These are phyloP conservation scores for Paraescarpia echinospica DNA, from an alignment of 1,140 invertebrate genomes.

Conservation along the genomic window DNA sequence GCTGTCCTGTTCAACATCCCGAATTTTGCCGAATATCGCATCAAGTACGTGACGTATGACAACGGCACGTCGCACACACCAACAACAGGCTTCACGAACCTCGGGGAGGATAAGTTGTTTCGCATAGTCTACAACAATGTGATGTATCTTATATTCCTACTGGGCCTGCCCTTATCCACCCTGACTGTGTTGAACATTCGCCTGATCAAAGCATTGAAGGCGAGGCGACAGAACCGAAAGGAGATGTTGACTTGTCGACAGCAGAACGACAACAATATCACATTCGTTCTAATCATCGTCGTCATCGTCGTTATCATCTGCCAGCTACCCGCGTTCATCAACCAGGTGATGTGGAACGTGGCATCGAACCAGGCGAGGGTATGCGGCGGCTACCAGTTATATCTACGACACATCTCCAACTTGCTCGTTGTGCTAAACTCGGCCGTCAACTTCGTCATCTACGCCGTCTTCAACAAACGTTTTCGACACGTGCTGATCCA, in stretches of 20 bases:
- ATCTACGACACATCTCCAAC: conserved; percentile 26
- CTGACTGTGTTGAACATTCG: conserved; percentile 30
- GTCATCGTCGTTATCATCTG: conserved; percentile 31
- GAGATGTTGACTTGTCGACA: conserved; percentile 30
- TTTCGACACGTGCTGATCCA: conserved; percentile 24
- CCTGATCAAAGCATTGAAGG: conserved; percentile 27
- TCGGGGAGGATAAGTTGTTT: background rate
- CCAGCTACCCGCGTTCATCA: conserved; percentile 28
- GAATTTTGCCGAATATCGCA: background rate
- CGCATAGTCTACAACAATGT: conserved; percentile 25
- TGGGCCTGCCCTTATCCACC: conserved; percentile 25
- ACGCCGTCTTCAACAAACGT: conserved; percentile 29
- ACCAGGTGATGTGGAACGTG: conserved; percentile 25
- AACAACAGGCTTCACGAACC: background rate
- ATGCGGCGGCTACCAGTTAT: conserved; percentile 30
- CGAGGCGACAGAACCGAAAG: conserved; percentile 17
- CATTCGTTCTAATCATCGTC: conserved; percentile 30
- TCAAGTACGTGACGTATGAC: background rate
- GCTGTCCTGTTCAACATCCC: conserved; percentile 26
- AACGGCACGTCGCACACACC: background rate
- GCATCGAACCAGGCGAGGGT: conserved; percentile 8
- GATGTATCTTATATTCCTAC: conserved; percentile 28
- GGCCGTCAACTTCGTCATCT: conserved; percentile 31
- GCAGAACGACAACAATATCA: conserved; percentile 32
- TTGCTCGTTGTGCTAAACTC: conserved; percentile 25